Evolutionary conservation across 2,888 invertebrate genomes (phyloP).

Genomic region (Marasmarcha lunaedactyla): DNA sequence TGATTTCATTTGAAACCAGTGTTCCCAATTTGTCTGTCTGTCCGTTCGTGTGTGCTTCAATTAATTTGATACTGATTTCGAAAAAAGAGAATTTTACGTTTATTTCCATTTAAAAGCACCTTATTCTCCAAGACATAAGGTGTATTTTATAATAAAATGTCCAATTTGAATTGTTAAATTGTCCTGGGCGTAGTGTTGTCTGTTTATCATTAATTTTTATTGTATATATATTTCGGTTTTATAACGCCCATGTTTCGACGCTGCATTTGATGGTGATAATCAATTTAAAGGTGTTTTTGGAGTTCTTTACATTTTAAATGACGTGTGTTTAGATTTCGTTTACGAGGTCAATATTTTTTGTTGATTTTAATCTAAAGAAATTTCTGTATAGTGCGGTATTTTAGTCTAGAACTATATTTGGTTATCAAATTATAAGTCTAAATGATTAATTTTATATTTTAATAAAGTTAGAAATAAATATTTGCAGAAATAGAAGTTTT

Average conservation of each 20-base stretch:
- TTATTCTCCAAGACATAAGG: constrained; percentile 8
- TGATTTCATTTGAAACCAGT: constrained; percentile 36
- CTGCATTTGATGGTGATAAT: constrained; percentile 54
- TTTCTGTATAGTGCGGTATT: too few species aligned
- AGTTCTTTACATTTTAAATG: too few species aligned
- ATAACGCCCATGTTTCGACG: constrained; percentile 53
- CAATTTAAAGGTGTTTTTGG: constrained; percentile 27
- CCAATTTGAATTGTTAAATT: constrained; percentile 16
- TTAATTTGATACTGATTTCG: constrained; percentile 57
- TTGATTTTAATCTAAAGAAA: too few species aligned
- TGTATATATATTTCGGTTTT: constrained; percentile 45
- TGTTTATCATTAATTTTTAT: constrained; percentile 39
- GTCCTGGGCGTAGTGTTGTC: constrained; percentile 34
- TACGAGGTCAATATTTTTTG: too few species aligned
- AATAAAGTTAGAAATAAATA: too few species aligned
- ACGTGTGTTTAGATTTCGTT: too few species aligned
- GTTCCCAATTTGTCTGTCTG: constrained; percentile 61
- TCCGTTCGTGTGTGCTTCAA: constrained; percentile 36
- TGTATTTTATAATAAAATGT: background rate
- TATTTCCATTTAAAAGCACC: constrained; percentile 3
- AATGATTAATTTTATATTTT: too few species aligned
- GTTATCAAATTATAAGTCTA: too few species aligned
- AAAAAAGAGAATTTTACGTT: constrained; percentile 25
- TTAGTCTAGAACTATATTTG: too few species aligned
- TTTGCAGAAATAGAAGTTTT: too few species aligned